phyloP scores from a whole-genome alignment of 2,797 vertebrate species.

The Rachycentron canadum region DNA sequence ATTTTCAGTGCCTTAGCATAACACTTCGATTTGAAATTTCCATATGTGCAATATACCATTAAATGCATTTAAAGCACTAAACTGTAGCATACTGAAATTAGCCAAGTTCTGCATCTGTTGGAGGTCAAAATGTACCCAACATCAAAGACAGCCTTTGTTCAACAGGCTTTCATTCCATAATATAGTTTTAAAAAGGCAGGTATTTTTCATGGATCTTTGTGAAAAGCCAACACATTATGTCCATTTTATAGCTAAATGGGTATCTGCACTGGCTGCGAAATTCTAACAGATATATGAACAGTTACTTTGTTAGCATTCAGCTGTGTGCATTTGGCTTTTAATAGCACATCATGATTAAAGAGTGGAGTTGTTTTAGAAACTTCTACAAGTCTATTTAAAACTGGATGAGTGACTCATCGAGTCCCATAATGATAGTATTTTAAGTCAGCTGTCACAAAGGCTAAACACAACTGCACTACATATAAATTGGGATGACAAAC shows the following conservation, averaged over 20 bases:
- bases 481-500: neutral
- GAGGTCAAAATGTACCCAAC: neutral
- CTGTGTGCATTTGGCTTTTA: neutral
- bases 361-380: constrained; percentile 1
- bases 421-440: neutral
- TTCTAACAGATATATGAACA: neutral
- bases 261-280: neutral
- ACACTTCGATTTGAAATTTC: neutral
- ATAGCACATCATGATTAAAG: neutral
- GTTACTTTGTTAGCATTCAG: neutral
- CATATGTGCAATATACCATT: neutral
- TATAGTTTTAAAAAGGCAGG: neutral
- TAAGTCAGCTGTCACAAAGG: neutral
- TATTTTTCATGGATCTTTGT: neutral
- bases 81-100: neutral
- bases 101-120: neutral
- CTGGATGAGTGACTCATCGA: neutral
- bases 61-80: neutral
- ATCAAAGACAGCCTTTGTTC: neutral
- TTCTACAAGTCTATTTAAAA: neutral
- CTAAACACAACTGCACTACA: neutral
- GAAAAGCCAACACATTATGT: neutral
- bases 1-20: neutral
- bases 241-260: neutral
- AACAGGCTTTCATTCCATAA: neutral